phyloP scores from a whole-genome alignment of 2,888 invertebrate species.

The Chymomyza caudatula region DNA sequence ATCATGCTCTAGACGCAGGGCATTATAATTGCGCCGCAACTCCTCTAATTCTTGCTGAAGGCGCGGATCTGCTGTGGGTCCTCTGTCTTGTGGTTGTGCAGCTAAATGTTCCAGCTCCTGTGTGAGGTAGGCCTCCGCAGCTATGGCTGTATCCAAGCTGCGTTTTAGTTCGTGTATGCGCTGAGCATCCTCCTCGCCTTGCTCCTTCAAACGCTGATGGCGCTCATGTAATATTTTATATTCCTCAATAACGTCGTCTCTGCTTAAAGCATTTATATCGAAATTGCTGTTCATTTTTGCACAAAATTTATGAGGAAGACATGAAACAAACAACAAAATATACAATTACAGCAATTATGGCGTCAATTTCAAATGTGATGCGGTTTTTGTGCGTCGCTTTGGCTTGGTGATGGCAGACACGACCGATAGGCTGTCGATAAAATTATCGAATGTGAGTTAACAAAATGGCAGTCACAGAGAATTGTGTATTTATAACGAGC shows the following conservation, averaged over 20 bases:
- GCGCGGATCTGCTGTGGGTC: constrained; percentile 20
- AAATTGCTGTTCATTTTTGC: constrained; percentile 51
- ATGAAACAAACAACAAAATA: background rate
- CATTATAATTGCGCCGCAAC: constrained; percentile 55
- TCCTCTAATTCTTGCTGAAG: constrained; percentile 57
- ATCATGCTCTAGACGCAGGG: constrained; percentile 47
- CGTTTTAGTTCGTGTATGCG: constrained; percentile 75
- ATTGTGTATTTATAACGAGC: background rate
- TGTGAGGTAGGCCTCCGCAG: constrained; percentile 70
- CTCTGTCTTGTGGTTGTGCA: constrained; percentile 26
- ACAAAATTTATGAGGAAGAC: background rate
- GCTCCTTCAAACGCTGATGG: constrained; percentile 58
- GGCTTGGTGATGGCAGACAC: background rate
- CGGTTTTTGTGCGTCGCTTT: background rate
- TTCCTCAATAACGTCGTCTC: constrained; percentile 75
- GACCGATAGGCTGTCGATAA: background rate
- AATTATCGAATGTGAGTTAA: background rate
- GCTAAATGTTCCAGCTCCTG: constrained; percentile 74
- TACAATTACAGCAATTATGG: background rate
- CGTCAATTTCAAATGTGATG: constrained; percentile 3
- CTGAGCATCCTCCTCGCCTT: constrained; percentile 71
- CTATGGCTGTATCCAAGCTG: constrained; percentile 70
- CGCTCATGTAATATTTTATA: constrained; percentile 67
- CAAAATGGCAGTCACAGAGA: background rate
- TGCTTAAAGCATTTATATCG: constrained; percentile 53